These are phyloP conservation scores for Epizoanthus ramosus DNA, from an alignment of 92 coral and sea anemone species.

Conservation along the genomic window DNA sequence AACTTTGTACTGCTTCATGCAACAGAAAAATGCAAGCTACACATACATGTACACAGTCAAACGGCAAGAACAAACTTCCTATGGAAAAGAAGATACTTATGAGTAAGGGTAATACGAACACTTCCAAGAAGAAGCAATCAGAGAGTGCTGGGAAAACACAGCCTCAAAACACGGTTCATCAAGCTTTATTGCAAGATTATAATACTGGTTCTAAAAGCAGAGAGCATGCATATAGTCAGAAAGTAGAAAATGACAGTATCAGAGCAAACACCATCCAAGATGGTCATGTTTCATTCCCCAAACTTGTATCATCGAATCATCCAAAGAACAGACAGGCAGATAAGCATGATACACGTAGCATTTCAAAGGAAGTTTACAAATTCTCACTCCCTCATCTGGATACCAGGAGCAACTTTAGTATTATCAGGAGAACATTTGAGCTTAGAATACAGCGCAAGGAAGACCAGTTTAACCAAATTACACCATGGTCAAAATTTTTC, in stretches of 20 bases:
- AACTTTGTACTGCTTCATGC: not conserved
- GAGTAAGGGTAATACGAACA: not conserved
- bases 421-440: constrained; percentile 60
- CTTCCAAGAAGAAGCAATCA: too few relatives aligned
- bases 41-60: not conserved
- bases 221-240: not conserved
- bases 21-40: not conserved
- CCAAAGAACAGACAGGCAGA: not conserved
- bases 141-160: too few relatives aligned
- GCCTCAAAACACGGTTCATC: not conserved
- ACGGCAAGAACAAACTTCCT: not conserved
- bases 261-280: not conserved
- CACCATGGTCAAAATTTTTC: constrained; percentile 17
- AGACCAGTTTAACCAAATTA: not conserved
- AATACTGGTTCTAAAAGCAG: not conserved
- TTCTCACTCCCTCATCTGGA: constrained; percentile 57
- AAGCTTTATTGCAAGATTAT: not conserved
- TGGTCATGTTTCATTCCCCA: not conserved
- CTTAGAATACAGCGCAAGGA: constrained; percentile 48
- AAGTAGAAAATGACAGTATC: too few relatives aligned
- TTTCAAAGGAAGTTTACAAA: not conserved
- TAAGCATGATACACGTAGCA: not conserved
- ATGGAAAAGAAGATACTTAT: not conserved
- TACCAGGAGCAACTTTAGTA: constrained; percentile 63
- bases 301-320: not conserved